These are phyloP conservation scores for Trisateles emortualis DNA, from an alignment of 2,888 invertebrate species.

Conservation along the genomic window DNA sequence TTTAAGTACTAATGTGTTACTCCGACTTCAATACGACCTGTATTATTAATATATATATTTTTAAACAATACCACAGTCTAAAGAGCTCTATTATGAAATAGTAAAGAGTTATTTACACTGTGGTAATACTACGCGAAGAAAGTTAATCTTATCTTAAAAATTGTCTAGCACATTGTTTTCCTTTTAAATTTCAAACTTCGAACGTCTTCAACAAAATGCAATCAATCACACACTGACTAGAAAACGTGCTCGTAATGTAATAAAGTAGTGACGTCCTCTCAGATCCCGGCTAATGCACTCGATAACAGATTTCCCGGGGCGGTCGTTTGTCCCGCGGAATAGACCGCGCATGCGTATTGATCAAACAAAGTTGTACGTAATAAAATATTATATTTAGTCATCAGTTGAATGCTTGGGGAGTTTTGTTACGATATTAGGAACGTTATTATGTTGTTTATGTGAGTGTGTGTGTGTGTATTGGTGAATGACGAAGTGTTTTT, in stretches of 20 bases:
- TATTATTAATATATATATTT: no score
- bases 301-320: slow-evolving; percentile 62
- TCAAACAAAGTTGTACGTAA: slow-evolving; percentile 30
- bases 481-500: background rate
- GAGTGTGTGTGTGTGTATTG: background rate
- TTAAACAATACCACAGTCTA: no score
- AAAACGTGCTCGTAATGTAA: slow-evolving; percentile 26
- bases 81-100: no score
- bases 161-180: background rate
- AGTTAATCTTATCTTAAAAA: no score
- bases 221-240: slow-evolving; percentile 34
- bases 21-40: no score
- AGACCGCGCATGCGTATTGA: slow-evolving; percentile 37
- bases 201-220: slow-evolving; percentile 13
- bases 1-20: no score
- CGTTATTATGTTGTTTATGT: slow-evolving; percentile 8
- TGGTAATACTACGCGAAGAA: no score
- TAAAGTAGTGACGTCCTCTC: slow-evolving; percentile 40
- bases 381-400: slow-evolving; percentile 46
- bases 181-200: slow-evolving; percentile 1
- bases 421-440: slow-evolving; percentile 13
- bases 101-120: no score
- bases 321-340: slow-evolving; percentile 50
- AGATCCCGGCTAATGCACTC: slow-evolving; percentile 53
- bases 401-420: slow-evolving; percentile 19